Evolutionary conservation across 2,797 vertebrate genomes (phyloP), one percentile per base, ranked within the genome.

Genomic region (Esox masquinongy): DNA sequence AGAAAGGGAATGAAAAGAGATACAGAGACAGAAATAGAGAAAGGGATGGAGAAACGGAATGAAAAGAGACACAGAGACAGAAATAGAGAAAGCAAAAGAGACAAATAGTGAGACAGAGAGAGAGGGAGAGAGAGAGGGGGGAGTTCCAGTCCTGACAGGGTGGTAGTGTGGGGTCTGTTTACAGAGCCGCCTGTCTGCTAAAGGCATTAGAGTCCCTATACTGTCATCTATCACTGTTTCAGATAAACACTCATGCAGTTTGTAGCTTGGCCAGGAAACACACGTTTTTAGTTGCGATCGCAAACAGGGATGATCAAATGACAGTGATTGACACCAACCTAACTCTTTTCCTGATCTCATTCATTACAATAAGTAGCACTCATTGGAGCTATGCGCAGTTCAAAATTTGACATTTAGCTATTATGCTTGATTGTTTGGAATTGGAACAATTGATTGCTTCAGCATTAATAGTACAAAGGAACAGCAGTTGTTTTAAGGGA

Each of bases 151-250:
- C 72, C 53, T 63, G 71, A 82, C 77, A 75, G 43, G 59, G 68
- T 72, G 34, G 36, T 56, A 73, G 72, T 61, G 22, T 14, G 56
- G n/a, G 22, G 67, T 74, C 31, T 87, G 84, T 90, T 86, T 86
- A 82, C 74, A 82, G 74, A 83, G 76, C 76, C 74, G 79, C 77
- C 74, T 77, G 79, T 82, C 86, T 87, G 87, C 71, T 77, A 82
- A 87, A 92, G 74, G 79, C 85, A 88, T 91, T 81, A 90, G 82
- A 85, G 49, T 75, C 31, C 68, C 74, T 79, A 70, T 82, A 76
- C 76, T 79, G 49, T 79, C 77, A 75, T 75, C 70, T 66, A 79
- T 84, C 84, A 86, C 77, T 70, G 79, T 76, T 70, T 77, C 39
- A 64, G 73, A 75, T 79, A 88, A 85, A 31, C 74, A 74, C 49